These are phyloP conservation scores for Phataginus tricuspis DNA, from an alignment of 2,797 vertebrate species.

Conservation along the genomic window DNA sequence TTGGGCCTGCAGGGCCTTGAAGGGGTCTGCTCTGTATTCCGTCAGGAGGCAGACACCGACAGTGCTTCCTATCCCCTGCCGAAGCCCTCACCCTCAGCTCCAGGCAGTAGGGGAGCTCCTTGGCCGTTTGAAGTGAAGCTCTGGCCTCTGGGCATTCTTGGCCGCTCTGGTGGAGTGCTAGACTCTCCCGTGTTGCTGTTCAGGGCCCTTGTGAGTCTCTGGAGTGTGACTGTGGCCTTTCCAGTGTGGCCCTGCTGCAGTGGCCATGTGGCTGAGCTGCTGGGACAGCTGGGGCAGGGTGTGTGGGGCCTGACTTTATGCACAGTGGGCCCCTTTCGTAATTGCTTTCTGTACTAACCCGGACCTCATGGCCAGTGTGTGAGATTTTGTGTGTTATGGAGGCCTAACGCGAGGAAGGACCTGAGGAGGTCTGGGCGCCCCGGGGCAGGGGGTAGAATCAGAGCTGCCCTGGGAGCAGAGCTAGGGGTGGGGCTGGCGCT, in stretches of 20 bases:
- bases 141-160: background rate
- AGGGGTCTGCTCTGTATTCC: background rate
- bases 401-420: background rate
- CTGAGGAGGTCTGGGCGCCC: background rate
- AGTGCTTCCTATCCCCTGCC: background rate
- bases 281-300: background rate
- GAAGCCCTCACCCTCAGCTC: background rate
- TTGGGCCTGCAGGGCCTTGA: background rate
- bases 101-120: background rate
- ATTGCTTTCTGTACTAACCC: background rate
- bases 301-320: background rate
- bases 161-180: background rate
- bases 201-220: conserved; percentile 61
- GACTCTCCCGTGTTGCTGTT: background rate
- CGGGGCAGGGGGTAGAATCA: background rate
- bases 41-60: background rate
- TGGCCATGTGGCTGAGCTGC: conserved; percentile 1
- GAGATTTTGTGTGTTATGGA: background rate
- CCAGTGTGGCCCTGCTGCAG: background rate
- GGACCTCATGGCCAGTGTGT: background rate
- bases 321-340: background rate
- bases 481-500: accelerated
- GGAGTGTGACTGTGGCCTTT: background rate
- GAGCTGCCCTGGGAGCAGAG: background rate
- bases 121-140: conserved; percentile 23